phyloP scores from a whole-genome alignment of 1,140 invertebrate species.

The Cyphomyrmex costatus region DNA sequence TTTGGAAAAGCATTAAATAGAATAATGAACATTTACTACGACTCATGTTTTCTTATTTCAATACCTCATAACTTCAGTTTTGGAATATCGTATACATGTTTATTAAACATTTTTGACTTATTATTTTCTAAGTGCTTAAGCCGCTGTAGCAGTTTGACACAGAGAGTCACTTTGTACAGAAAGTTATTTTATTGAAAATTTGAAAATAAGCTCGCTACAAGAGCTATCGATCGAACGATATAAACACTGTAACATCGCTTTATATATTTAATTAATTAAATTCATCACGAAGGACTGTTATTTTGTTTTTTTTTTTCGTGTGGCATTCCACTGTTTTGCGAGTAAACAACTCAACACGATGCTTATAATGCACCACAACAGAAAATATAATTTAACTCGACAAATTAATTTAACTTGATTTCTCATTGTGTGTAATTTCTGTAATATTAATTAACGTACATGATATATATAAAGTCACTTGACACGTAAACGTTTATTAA shows the following conservation, averaged over 20 bases:
- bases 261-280: constrained; percentile 36
- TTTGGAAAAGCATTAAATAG: too few species aligned
- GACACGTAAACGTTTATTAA: constrained; percentile 6
- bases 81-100: too few species aligned
- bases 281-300: constrained; percentile 2
- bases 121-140: too few species aligned
- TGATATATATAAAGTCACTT: not conserved
- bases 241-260: not conserved
- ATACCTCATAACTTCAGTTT: too few species aligned
- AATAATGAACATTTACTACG: too few species aligned
- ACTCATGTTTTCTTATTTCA: too few species aligned
- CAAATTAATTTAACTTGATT: not conserved
- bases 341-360: not conserved
- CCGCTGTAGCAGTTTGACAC: too few species aligned
- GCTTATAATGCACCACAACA: not conserved
- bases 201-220: not conserved
- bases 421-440: not conserved
- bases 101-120: too few species aligned
- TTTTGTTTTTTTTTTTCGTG: not conserved
- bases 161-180: not conserved
- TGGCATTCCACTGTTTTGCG: too few species aligned
- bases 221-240: not conserved
- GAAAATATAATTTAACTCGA: constrained; percentile 3
- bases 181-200: not conserved
- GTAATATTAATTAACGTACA: not conserved